phyloP scores from a whole-genome alignment of 2,797 vertebrate species.

The Xerus rutilus region DNA sequence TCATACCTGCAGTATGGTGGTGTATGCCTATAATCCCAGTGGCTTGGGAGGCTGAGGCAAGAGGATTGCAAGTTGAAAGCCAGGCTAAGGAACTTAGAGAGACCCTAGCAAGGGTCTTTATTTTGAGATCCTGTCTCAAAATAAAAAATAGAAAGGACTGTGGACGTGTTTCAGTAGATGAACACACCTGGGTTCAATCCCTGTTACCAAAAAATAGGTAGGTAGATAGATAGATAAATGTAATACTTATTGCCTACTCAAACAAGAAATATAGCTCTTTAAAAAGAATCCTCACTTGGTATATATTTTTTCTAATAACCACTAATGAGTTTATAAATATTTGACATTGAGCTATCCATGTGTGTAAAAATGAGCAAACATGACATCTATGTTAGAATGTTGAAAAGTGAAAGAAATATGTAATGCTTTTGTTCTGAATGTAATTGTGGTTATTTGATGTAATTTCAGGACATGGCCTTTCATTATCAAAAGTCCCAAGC shows the following conservation, averaged over 20 bases:
- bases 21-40: too few relatives aligned
- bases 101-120: too few relatives aligned
- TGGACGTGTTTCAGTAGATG: too few relatives aligned
- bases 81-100: too few relatives aligned
- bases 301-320: background rate
- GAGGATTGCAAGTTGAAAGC: too few relatives aligned
- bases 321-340: background rate
- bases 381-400: background rate
- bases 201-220: too few relatives aligned
- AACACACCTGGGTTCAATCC: too few relatives aligned
- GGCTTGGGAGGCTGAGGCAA: too few relatives aligned
- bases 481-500: slow-evolving; percentile 94
- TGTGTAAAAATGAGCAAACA: background rate
- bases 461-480: slow-evolving; percentile 93
- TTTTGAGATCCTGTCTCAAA: background rate
- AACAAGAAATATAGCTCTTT: background rate
- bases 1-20: too few relatives aligned
- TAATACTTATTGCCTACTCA: background rate
- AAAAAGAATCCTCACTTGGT: background rate
- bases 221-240: too few relatives aligned
- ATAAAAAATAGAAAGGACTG: too few relatives aligned
- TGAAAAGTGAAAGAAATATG: background rate
- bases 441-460: slow-evolving; percentile 52
- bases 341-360: background rate
- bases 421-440: slow-evolving; percentile 40